Evolutionary conservation across 2,113 vertebrate species (phyloP).

Genomic region (Melanerpes formicivorus): DNA sequence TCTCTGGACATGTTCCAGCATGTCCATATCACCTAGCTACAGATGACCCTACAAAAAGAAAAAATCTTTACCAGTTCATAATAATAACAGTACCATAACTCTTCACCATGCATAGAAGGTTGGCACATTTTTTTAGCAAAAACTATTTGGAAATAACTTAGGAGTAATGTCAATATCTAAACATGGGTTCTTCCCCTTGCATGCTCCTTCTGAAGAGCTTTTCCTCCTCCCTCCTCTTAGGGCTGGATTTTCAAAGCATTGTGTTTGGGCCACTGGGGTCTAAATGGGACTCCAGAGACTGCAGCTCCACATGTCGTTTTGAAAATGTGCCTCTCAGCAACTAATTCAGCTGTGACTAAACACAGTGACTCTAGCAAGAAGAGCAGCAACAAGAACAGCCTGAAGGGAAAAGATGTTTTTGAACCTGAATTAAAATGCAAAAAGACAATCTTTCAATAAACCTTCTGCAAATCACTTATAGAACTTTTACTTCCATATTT

Average conservation of each 20-base stretch:
- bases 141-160: background rate
- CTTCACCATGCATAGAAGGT: rapidly evolving
- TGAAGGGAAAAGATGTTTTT: background rate
- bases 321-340: slow-evolving; percentile 11
- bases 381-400: background rate
- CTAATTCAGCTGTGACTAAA: background rate
- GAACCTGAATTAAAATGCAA: background rate
- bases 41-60: background rate
- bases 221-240: background rate
- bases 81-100: background rate
- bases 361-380: background rate
- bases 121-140: background rate
- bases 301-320: background rate
- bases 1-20: too few species aligned
- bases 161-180: background rate
- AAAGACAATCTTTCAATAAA: background rate
- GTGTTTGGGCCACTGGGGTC: background rate
- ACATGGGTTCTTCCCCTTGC: background rate
- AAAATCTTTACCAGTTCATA: background rate
- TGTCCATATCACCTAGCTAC: background rate
- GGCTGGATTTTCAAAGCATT: slow-evolving; percentile 36
- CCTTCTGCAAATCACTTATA: background rate
- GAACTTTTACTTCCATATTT: background rate
- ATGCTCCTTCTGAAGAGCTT: background rate
- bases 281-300: background rate